Percentiles rank a stretch among this genome's conserved stretches.
These are phyloP conservation scores for Urocolius indicus DNA, from an alignment of 2,113 vertebrate genomes.

Conservation along the genomic window DNA sequence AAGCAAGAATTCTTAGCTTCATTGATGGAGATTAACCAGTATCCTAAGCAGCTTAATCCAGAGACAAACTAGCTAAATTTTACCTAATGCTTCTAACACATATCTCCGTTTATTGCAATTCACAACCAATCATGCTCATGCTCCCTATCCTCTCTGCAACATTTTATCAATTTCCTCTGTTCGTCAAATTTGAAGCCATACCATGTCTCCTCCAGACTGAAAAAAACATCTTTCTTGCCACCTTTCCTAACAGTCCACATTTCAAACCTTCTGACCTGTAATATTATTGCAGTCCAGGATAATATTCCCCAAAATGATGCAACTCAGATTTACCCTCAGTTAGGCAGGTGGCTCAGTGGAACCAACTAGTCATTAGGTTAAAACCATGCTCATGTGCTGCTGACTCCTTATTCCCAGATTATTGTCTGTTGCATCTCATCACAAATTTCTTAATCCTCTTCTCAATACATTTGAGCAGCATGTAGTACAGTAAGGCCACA, in stretches of 20 bases:
- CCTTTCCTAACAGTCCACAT: neutral
- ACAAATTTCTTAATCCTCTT: neutral
- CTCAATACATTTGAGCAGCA: neutral
- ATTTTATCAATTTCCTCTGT: neutral
- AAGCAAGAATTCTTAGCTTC: neutral
- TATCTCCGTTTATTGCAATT: neutral
- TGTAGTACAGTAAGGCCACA: neutral
- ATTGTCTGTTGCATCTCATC: neutral
- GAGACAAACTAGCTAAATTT: neutral
- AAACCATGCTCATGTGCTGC: neutral
- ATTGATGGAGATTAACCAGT: neutral
- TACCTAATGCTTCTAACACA: neutral
- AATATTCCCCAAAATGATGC: slow-evolving; percentile 7
- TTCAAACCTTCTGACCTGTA: slow-evolving; percentile 30
- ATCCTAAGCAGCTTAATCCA: neutral
- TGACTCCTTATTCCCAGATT: neutral
- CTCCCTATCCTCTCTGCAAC: neutral
- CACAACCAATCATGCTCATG: neutral
- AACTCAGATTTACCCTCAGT: neutral
- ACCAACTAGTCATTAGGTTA: neutral
- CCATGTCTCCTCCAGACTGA: neutral
- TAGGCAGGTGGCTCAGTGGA: neutral
- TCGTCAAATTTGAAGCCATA: neutral
- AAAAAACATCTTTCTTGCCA: neutral
- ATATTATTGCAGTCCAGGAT: neutral